phyloP scores from a whole-genome alignment of 2,888 invertebrate species.

The Troilus luridus region DNA sequence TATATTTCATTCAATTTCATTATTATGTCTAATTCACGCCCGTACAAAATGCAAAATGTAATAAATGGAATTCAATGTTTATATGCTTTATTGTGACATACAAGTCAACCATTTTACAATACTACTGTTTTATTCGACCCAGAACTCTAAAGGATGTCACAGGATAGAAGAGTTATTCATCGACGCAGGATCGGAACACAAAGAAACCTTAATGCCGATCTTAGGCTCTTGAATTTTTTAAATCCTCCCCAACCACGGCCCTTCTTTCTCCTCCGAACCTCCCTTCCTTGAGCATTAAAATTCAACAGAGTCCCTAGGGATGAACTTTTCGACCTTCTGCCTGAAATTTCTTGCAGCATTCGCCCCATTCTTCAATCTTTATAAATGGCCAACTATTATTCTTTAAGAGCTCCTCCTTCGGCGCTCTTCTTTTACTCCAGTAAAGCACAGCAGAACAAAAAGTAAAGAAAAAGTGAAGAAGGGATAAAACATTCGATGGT shows the following conservation, averaged over 20 bases:
- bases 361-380: slow-evolving; percentile 47
- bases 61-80: too few species aligned
- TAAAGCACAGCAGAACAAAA: slow-evolving; percentile 23
- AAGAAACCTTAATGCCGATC: slow-evolving; percentile 14
- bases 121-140: too few species aligned
- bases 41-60: too few species aligned
- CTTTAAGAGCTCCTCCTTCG: slow-evolving; percentile 43
- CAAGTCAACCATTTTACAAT: too few species aligned
- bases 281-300: slow-evolving; percentile 35
- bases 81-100: too few species aligned
- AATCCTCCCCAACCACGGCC: slow-evolving; percentile 10
- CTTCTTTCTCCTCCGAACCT: slow-evolving; percentile 16
- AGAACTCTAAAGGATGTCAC: neutral
- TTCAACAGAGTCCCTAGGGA: slow-evolving; percentile 39
- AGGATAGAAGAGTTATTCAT: neutral
- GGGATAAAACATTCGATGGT: neutral
- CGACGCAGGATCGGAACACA: neutral
- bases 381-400: slow-evolving; percentile 49
- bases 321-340: slow-evolving; percentile 46
- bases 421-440: slow-evolving; percentile 24
- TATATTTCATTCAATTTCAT: too few species aligned
- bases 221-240: slow-evolving; percentile 44
- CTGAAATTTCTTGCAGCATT: slow-evolving; percentile 46
- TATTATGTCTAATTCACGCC: too few species aligned
- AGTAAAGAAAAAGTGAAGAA: neutral